Evolutionary conservation across 2,888 invertebrate species (phyloP).

Genomic region (Eudemis profundana): DNA sequence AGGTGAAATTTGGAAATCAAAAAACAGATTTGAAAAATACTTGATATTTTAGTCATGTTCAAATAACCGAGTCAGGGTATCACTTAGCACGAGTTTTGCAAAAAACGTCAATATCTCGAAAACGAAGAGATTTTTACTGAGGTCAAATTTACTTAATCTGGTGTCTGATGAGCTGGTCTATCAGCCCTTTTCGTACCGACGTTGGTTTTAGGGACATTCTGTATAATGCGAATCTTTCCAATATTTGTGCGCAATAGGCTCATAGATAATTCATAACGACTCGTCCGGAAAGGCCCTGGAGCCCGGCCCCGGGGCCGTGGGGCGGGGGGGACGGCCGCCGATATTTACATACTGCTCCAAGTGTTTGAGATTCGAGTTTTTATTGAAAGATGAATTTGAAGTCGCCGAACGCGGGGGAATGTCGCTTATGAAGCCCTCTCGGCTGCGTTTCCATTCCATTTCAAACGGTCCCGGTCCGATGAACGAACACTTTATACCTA

Average conservation of each 20-base stretch:
- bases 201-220: too few relatives aligned
- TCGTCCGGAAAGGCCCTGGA: not conserved
- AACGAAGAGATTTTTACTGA: too few relatives aligned
- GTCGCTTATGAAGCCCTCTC: not conserved
- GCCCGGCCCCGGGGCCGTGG: not conserved
- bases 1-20: too few relatives aligned
- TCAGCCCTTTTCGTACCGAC: too few relatives aligned
- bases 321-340: not conserved
- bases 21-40: too few relatives aligned
- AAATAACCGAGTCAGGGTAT: too few relatives aligned
- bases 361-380: conserved; percentile 11
- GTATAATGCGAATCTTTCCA: conserved; percentile 28
- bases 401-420: not conserved
- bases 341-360: conserved; percentile 20
- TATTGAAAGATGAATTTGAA: conserved; percentile 14
- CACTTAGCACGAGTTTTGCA: too few relatives aligned
- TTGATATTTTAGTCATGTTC: too few relatives aligned
- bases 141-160: too few relatives aligned
- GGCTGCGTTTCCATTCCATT: not conserved
- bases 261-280: conserved; percentile 37
- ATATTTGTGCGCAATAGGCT: conserved; percentile 26
- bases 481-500: not conserved
- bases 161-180: too few relatives aligned
- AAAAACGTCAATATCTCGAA: too few relatives aligned
- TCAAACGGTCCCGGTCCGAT: not conserved